These are phyloP conservation scores for Eupeodes latifasciatus DNA, from an alignment of 2,888 invertebrate species.

Conservation along the genomic window DNA sequence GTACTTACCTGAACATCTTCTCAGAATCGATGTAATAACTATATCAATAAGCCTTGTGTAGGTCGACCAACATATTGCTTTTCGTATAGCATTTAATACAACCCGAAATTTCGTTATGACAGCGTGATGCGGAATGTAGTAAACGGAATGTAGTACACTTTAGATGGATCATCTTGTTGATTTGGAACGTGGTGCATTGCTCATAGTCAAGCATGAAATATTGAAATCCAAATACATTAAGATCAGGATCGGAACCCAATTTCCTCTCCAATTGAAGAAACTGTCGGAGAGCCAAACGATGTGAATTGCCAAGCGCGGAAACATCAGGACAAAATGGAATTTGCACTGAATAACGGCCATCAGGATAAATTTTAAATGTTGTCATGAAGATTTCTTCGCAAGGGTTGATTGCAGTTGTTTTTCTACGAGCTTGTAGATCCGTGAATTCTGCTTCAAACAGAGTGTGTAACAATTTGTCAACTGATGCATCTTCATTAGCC, in stretches of 20 bases:
- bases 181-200: not conserved
- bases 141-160: not conserved
- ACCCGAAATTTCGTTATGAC: constrained; percentile 43
- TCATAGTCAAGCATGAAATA: constrained; percentile 10
- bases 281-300: constrained; percentile 26
- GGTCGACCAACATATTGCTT: constrained; percentile 30
- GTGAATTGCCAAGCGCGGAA: constrained; percentile 27
- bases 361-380: not conserved
- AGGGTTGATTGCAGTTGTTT: too few relatives aligned
- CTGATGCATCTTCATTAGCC: constrained; percentile 5
- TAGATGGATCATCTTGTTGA: constrained; percentile 9
- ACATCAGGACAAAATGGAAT: constrained; percentile 28
- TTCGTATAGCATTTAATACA: constrained; percentile 63
- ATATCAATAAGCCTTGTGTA: constrained; percentile 14
- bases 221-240: not conserved
- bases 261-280: constrained; percentile 2
- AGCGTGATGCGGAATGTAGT: too few relatives aligned
- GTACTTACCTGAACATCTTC: not conserved
- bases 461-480: not conserved
- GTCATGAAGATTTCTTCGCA: too few relatives aligned
- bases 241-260: not conserved
- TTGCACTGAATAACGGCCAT: constrained; percentile 29
- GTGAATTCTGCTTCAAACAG: constrained; percentile 9
- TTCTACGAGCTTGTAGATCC: not conserved
- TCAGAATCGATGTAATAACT: too few relatives aligned